These are phyloP conservation scores for Threskiornis aethiopicus DNA, from an alignment of 2,797 vertebrate genomes.

Conservation along the genomic window DNA sequence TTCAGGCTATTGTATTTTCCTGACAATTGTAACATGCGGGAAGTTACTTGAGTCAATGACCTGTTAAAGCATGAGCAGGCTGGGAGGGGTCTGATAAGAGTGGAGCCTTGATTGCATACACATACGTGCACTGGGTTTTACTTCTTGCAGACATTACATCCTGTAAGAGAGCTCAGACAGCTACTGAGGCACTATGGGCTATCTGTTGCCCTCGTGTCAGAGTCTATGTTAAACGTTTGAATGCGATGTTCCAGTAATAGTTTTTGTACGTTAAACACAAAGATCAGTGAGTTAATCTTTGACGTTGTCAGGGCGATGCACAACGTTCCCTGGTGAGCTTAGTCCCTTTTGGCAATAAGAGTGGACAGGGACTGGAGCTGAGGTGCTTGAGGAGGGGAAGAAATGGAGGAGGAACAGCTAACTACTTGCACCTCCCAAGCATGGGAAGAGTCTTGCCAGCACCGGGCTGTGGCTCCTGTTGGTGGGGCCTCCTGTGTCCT, in stretches of 20 bases:
- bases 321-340: background rate
- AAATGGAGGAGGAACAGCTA: background rate
- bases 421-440: background rate
- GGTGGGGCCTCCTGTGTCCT: background rate
- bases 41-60: background rate
- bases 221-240: background rate
- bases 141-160: background rate
- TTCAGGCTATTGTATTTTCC: background rate
- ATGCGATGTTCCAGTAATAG: background rate
- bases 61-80: background rate
- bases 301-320: rapidly evolving
- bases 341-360: background rate
- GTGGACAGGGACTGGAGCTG: background rate
- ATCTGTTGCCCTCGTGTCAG: background rate
- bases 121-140: background rate
- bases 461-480: background rate
- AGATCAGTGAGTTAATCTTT: background rate
- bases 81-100: background rate
- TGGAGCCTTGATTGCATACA: background rate
- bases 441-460: background rate
- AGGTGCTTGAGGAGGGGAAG: background rate
- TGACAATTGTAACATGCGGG: background rate
- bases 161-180: background rate
- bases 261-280: background rate
- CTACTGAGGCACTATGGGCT: background rate